phyloP scores from a whole-genome alignment of 2,113 vertebrate genomes.

The Chaetorhynchus papuensis region DNA sequence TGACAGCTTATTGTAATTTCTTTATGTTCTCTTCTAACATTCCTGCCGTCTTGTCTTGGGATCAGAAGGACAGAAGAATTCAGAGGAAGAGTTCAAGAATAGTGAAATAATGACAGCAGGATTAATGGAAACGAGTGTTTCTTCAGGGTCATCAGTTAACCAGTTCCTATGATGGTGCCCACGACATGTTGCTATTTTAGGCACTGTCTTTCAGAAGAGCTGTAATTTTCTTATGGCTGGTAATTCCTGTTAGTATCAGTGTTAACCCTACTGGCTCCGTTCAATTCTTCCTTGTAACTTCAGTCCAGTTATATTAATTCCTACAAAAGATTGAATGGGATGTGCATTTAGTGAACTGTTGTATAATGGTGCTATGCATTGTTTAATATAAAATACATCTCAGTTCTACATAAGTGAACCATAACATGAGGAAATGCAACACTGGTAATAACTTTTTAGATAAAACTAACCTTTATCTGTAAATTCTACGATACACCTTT shows the following conservation, averaged over 20 bases:
- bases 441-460: slow-evolving; percentile 48
- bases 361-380: slow-evolving; percentile 55
- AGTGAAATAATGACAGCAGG: neutral
- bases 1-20: neutral
- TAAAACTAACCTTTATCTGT: slow-evolving; percentile 48
- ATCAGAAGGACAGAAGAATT: slow-evolving; percentile 18
- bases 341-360: slow-evolving; percentile 58
- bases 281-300: slow-evolving; percentile 48
- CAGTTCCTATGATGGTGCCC: slow-evolving; percentile 25
- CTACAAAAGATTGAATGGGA: slow-evolving; percentile 47
- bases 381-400: slow-evolving; percentile 50
- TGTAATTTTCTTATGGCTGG: slow-evolving; percentile 32
- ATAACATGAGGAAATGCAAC: slow-evolving; percentile 54
- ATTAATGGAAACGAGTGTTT: slow-evolving; percentile 7
- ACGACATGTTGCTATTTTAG: neutral
- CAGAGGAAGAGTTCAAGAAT: slow-evolving; percentile 30
- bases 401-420: slow-evolving; percentile 48
- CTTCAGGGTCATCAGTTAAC: slow-evolving; percentile 39
- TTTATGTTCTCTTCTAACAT: slow-evolving; percentile 34
- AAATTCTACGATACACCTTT: slow-evolving; percentile 46
- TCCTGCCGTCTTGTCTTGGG: slow-evolving; percentile 20
- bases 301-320: slow-evolving; percentile 50
- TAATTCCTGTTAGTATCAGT: slow-evolving; percentile 37
- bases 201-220: slow-evolving; percentile 43
- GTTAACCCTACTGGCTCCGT: slow-evolving; percentile 14